phyloP scores from a whole-genome alignment of 2,888 invertebrate genomes.

The Tenthredo mesomela region DNA sequence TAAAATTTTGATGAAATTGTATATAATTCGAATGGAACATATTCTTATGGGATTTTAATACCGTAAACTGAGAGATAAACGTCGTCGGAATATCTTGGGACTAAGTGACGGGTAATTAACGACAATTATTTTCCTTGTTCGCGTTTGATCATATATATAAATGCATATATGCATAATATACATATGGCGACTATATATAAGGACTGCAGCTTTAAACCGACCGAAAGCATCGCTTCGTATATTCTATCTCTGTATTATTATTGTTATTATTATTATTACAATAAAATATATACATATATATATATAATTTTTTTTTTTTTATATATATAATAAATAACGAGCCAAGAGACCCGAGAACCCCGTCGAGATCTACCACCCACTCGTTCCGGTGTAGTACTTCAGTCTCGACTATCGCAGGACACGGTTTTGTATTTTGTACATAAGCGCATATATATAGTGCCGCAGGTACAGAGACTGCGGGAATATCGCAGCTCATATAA shows the following conservation, averaged over 20 bases:
- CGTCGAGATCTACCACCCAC: conserved; percentile 68
- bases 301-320: conserved; percentile 65
- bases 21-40: neutral
- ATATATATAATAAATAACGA: conserved; percentile 70
- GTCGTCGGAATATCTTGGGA: neutral
- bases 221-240: neutral
- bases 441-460: neutral
- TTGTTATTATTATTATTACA: no score
- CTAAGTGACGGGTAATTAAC: conserved; percentile 25
- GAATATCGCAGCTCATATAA: neutral
- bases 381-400: conserved; percentile 34
- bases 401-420: conserved; percentile 23
- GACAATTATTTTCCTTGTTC: conserved; percentile 14
- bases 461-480: neutral
- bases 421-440: conserved; percentile 10
- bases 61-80: neutral
- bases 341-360: conserved; percentile 68
- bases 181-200: no score
- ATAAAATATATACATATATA: conserved; percentile 54
- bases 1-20: neutral
- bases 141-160: neutral
- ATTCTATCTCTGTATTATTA: neutral
- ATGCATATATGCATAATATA: no score
- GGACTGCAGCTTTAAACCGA: neutral
- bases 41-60: neutral